Evolutionary conservation across 1,140 invertebrate species (phyloP), one percentile per base, ranked within the genome.

Genomic region (Trichonephila clavata): DNA sequence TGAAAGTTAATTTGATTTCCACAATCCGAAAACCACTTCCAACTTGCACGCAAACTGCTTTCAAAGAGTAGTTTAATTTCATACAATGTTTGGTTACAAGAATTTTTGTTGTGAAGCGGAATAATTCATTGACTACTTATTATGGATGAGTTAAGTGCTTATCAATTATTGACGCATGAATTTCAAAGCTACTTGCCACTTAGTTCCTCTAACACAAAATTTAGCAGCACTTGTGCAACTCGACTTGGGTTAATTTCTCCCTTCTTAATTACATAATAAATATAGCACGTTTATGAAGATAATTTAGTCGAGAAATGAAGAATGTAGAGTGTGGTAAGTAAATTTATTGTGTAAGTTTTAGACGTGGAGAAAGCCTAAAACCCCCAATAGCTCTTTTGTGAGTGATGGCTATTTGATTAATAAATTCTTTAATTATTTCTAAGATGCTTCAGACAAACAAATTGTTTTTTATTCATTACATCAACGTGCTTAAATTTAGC

Each of bases 1-100:
- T 27, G 18, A 59, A 84, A 57, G 50, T 84, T 84, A 84, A 84
- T 60, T 84, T 84, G 57, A 84, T 84, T 84, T 84, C 57, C 57
- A 60, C 57, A 84, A 59, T 60, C 50, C 18, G 21, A 84, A 84
- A 43, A 84, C 20, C 57, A 43, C 20, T 80, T 43, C 5, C 61
- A 63, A 21, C 20, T 63, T 63, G 61, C 61, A 39, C 71, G 27
- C 71, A 16, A 77, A 77, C 32, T 77, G 14, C 71, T 77, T 32
- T 77, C 16, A 24, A 77, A 6, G 14, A 39, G 27, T 32, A 77
- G 32, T 39, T 77, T 77, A 18, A 20, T 77, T 77, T 77, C 27
- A 77, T 39, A 77, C 32, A 77, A 39, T 27, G 4, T 77, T 32
- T 18, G 24, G 27, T 16, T 39, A 3, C 27, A 77, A 24, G 5